phyloP scores from a whole-genome alignment of 2,113 vertebrate species.

The Numida meleagris region DNA sequence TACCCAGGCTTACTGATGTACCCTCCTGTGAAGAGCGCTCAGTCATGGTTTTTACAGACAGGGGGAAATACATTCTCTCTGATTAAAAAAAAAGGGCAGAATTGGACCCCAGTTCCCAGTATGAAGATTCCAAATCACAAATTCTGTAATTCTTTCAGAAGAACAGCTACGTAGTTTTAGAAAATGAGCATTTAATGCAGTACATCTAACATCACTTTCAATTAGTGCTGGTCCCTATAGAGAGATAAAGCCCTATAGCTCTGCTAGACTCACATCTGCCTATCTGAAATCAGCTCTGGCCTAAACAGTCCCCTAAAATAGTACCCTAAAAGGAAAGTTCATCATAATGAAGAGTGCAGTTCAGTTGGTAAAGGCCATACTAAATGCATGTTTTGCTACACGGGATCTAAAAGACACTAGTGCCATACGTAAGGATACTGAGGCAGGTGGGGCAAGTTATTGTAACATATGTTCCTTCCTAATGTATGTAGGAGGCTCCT shows the following conservation, averaged over 20 bases:
- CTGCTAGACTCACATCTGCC: background rate
- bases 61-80: accelerated
- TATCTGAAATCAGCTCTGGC: background rate
- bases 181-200: background rate
- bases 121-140: background rate
- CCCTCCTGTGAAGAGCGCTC: background rate
- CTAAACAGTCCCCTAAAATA: background rate
- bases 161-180: background rate
- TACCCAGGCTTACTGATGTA: background rate
- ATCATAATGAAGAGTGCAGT: background rate
- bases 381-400: background rate
- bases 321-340: background rate
- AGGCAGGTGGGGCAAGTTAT: background rate
- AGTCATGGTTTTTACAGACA: background rate
- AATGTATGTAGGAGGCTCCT: background rate
- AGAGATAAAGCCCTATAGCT: background rate
- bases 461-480: background rate
- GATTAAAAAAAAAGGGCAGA: background rate
- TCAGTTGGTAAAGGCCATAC: background rate
- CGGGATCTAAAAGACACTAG: background rate
- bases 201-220: background rate
- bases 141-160: background rate
- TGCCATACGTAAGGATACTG: background rate
- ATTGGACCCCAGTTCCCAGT: accelerated
- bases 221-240: background rate